Base-by-base conservation (phyloP, 1,140 invertebrate species). In the Diabrotica undecimpunctata region DNA sequence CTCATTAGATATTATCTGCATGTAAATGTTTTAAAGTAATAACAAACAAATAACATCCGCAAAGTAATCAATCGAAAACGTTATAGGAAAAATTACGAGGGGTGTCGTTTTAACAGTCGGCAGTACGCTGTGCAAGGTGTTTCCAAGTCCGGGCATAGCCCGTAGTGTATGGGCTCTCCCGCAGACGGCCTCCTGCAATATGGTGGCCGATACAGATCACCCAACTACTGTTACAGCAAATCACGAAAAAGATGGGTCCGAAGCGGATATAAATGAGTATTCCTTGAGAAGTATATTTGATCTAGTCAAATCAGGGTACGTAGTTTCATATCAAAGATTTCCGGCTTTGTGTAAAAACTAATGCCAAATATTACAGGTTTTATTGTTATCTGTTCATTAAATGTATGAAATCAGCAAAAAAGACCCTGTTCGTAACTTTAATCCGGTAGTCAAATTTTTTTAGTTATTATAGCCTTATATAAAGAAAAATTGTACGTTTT, bases 151-250 rank as follows among this genome's bases (percentile, higher is more conserved):
- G 78, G 90, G 91, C 83, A 88, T 89, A 75, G 91, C 90, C 75
- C 88, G 90, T 77, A 91, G 89, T 78, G 90, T 92, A 79, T 92
- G 90, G 90, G 90, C 90, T 77, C 81, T 91, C 81, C 86, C 86
- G 79, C 83, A 86, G 79, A 68, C 68, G 25, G 83, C 85, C 72
- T 85, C 84, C 25, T 88, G 86, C 78, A 86, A 86, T 72, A 90
- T 89, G 81, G 88, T 90, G 59, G 87, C 88, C 10, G 87, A 87
- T 75, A 66, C 81, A 72, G 83, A 85, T 67, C 73, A 86, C 73
- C 81, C 81, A 38, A 81, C 73, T 51, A 77, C 80, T 8, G 76
- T 78, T 70, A 64, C 78, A 69, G 77, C 58, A 72, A 79, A 80
- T 41, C 79, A 83, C 36, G 81, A 81, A 14, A 81, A 81, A 38